Evolutionary conservation across 2,113 vertebrate genomes (phyloP), one percentile per base, ranked within the genome.

Genomic region (Ceyx cyanopectus): DNA sequence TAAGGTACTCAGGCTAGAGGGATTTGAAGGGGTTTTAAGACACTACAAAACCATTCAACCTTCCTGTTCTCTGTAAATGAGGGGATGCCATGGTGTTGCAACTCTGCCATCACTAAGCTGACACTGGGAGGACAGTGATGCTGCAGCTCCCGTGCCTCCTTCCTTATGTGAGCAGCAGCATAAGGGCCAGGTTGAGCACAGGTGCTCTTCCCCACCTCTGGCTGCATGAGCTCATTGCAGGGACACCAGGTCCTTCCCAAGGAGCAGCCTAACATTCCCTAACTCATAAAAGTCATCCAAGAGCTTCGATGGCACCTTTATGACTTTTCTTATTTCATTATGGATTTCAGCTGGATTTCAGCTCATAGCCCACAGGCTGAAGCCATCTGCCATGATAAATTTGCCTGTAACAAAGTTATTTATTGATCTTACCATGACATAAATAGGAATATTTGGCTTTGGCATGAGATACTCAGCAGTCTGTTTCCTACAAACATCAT

Each of bases 81-180:
- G 50, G 32, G n/a, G 74, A 32, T 67, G 61, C 68, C 51, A 30
- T 9, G 12, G 30, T 48, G n/a, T 34, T 9, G 22, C 66, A 27
- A 15, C 2, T 0, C 23, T 65, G 45, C 62, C 53, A 10, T 46
- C 43, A 4, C 53, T 27, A 1, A 30, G 72, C 63, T 63, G 51
- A 4, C 17, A 7, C 2, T 9, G 34, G 51, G 65, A 86, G 32
- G 27, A 20, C 22, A 29, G 37, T 19, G 61, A 22, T 2, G 4
- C 51, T 5, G 5, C 0, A 0, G 46, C 54, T 83, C 43, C 30
- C 3, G 0, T 43, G 46, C 40, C 45, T 63, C 0, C 29, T 72
- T 54, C 0, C 0, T 10, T 12, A 12, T 16, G 15, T 7, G 14
- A 91, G 58, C 40, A 57, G n/a, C 65, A 83, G 51, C 2, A 0